Conservation (phyloP, 2,888 invertebrate genomes). For the Ormyrus labotus region DNA sequence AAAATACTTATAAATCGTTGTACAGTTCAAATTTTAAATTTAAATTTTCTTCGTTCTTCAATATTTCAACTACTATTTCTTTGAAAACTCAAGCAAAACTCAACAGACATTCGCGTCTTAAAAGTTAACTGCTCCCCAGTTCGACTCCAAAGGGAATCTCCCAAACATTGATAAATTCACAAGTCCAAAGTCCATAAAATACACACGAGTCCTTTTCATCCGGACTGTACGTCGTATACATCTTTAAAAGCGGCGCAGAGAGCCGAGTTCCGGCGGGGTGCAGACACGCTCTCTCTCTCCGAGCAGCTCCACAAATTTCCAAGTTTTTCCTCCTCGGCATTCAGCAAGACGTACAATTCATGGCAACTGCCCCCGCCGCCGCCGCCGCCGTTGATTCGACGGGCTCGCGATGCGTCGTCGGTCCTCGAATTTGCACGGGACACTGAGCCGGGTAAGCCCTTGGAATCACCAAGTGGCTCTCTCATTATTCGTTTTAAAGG, state of each 20-base stretch:
- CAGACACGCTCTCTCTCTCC: neutral
- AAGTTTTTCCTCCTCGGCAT: slow-evolving; percentile 7
- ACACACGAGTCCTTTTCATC: neutral
- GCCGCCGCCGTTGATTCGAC: slow-evolving; percentile 7
- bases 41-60: too few species aligned
- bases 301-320: slow-evolving; percentile 29
- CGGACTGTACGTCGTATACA: slow-evolving; percentile 15
- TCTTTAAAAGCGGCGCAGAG: slow-evolving; percentile 2
- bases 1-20: too few species aligned
- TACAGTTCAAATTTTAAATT: too few species aligned
- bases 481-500: slow-evolving; percentile 30
- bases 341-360: neutral
- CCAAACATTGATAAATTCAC: too few species aligned
- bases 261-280: slow-evolving; percentile 14
- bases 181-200: too few species aligned
- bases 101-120: too few species aligned
- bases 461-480: slow-evolving; percentile 48
- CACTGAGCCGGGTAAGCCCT: slow-evolving; percentile 18
- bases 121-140: too few species aligned
- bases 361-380: neutral
- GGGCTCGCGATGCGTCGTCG: slow-evolving; percentile 27
- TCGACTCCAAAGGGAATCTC: too few species aligned
- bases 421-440: slow-evolving; percentile 41
- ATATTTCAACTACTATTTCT: too few species aligned
- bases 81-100: too few species aligned